These are phyloP conservation scores for Brachyrhaphis roseni DNA, from an alignment of 2,797 vertebrate genomes.

Conservation along the genomic window DNA sequence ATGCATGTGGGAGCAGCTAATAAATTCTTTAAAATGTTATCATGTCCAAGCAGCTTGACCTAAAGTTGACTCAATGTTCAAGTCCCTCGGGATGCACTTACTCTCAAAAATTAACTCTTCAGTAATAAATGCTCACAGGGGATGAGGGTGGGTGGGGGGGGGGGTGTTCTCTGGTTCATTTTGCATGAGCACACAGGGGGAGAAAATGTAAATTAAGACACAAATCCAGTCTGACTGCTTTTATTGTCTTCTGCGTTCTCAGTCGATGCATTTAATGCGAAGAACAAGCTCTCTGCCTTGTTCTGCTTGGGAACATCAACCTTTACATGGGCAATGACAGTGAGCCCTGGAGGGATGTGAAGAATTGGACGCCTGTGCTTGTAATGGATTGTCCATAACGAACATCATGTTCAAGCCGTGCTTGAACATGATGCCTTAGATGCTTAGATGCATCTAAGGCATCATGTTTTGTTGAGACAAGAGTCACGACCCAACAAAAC, in stretches of 20 bases:
- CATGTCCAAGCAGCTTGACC: slow-evolving; percentile 33
- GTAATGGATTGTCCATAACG: too few species aligned
- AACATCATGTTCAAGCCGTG: too few species aligned
- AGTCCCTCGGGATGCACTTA: slow-evolving; percentile 17
- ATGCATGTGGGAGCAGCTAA: slow-evolving; percentile 29
- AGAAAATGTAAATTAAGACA: slow-evolving; percentile 39
- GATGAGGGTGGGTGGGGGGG: slow-evolving; percentile 6
- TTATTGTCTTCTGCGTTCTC: slow-evolving; percentile 24
- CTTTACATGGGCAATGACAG: too few species aligned
- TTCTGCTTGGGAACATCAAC: neutral
- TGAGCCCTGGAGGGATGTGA: too few species aligned
- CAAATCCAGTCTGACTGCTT: slow-evolving; percentile 63
- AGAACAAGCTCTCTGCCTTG: neutral
- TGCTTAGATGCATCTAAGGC: too few species aligned
- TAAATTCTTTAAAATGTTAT: slow-evolving; percentile 16
- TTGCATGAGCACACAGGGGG: slow-evolving; percentile 22
- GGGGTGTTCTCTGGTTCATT: slow-evolving; percentile 21
- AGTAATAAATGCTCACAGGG: neutral
- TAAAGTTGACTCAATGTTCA: slow-evolving; percentile 8
- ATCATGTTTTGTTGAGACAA: too few species aligned
- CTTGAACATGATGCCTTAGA: too few species aligned
- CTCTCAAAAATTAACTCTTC: slow-evolving; percentile 43
- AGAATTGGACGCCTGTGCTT: too few species aligned
- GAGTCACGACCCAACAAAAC: too few species aligned
- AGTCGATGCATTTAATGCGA: neutral